Evolutionary conservation across 2,888 invertebrate species (phyloP), one percentile per base, ranked within the genome.

Genomic region (Ophion costatus): DNA sequence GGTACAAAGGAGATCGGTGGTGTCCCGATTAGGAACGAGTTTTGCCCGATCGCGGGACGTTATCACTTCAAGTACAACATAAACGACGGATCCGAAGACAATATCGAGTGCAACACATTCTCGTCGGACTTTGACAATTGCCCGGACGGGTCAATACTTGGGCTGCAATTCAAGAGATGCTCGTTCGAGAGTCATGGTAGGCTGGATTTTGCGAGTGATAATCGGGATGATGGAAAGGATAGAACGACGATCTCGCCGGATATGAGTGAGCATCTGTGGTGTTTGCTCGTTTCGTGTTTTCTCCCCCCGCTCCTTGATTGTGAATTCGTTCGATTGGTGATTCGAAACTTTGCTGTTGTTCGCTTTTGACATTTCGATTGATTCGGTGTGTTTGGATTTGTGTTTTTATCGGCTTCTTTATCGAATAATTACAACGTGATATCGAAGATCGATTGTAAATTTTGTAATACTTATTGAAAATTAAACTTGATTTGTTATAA

Each of bases 31-130:
- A 93, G 94, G 61, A 95, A 95, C 86, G 95, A 95, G 88, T 96
- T 95, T 90, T 96, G 96, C 85, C 96, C 96, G 17, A 94, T 96
- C 82, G 95, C 95, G 83, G 96, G 96, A 6, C 94, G 94, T 84
- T 96, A 95, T 92, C 94, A 94, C 82, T 95, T 96, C 88, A 95
- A 94, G 22, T 95, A 96, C 90, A 94, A 94, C 86, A 91, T 94
- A 20, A 94, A 94, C 87, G 95, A 95, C 87, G 94, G 94, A 11
- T 93, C 94, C 1, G 94, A 94, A 56, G 93, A 92, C 45, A 93
- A 93, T 63, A 92, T 94, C 22, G 95, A 95, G 88, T 96, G 96
- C 90, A 94, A 93, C 61, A 94, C 94, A 6, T 94, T 94, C 67
- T 94, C 94, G 22, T 96, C 96, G 0, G 94, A 95, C 82, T 91